Conservation (phyloP, 2,113 vertebrate species). For the Caloenas nicobarica region DNA sequence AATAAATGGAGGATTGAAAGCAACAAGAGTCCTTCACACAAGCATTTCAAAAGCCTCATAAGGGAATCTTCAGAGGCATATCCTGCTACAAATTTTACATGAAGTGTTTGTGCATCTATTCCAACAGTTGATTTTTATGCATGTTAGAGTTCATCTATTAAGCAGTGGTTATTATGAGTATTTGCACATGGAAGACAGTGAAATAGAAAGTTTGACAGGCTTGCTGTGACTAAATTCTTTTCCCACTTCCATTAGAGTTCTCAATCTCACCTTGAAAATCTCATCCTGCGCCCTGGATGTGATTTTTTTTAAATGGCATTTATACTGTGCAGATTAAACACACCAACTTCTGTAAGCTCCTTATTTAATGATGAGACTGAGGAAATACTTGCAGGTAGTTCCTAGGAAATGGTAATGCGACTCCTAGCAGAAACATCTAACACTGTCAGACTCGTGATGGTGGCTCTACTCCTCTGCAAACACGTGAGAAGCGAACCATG, state of each 20-base stretch:
- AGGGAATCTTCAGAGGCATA: neutral
- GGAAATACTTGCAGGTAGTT: neutral
- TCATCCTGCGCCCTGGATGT: constrained; percentile 1
- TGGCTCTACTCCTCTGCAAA: neutral
- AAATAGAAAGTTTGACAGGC: neutral
- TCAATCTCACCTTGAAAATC: constrained; percentile 38
- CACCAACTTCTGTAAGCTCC: neutral
- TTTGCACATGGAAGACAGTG: neutral
- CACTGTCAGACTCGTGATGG: neutral
- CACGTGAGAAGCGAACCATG: neutral
- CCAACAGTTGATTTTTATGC: neutral
- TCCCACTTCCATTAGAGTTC: constrained; percentile 6
- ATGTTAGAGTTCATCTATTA: constrained; percentile 4
- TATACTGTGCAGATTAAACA: neutral
- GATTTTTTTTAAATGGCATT: constrained; percentile 41
- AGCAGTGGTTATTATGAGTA: neutral
- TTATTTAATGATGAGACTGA: constrained; percentile 7
- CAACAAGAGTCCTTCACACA: neutral
- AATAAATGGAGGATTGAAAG: constrained; percentile 2
- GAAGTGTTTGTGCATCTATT: neutral
- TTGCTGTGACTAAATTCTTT: constrained; percentile 5
- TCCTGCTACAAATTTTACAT: neutral
- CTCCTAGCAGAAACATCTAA: neutral
- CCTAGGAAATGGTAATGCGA: constrained; percentile 1
- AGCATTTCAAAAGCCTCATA: neutral